Evolutionary conservation across 1,140 invertebrate species (phyloP), one percentile per base, ranked within the genome.

Genomic region (Eupristina koningsbergeri): DNA sequence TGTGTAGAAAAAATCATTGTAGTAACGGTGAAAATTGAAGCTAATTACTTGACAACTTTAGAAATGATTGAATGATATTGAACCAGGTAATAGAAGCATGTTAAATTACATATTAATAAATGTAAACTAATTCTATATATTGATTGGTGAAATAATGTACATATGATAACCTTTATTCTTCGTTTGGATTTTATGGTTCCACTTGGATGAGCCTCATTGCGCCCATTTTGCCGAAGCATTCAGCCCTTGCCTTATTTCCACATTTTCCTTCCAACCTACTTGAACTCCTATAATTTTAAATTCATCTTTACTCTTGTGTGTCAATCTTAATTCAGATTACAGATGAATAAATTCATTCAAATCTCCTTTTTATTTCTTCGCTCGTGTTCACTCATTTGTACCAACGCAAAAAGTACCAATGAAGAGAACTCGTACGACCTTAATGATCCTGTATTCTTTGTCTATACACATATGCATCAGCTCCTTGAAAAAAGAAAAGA

Each of bases 321-420:
- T 77, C 67, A 86, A 86, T 85, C 81, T 83, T 81, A 87, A 86
- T 87, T 74, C 77, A 77, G 73, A 71, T 58, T 64, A 73, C 71
- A 17, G 83, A 73, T 87, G 84, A 88, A 88, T 88, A 80, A 85
- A 77, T 84, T 88, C 86, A 88, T 89, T 89, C 88, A 88, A 67
- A 45, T 61, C 36, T 74, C 75, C 61, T 87, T 85, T 86, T 74
- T 84, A 74, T 58, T 80, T 47, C 36, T 29, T 53, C 31, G 26
- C 36, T 31, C 45, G 61, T 26, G 45, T 47, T 75, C 61, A 13
- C 45, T 36, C 63, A 83, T 67, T n/a, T 83, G 74, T 83, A 36
- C 74, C 36, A 3, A n/a, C 13, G 34, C 1, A 39, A 41, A 41
- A 71, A 41, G 67, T 71, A 71, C 22, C 36, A 71, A 26, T 9